Evolutionary conservation across 2,888 invertebrate species (phyloP).

Genomic region (Callyntrura sp.): DNA sequence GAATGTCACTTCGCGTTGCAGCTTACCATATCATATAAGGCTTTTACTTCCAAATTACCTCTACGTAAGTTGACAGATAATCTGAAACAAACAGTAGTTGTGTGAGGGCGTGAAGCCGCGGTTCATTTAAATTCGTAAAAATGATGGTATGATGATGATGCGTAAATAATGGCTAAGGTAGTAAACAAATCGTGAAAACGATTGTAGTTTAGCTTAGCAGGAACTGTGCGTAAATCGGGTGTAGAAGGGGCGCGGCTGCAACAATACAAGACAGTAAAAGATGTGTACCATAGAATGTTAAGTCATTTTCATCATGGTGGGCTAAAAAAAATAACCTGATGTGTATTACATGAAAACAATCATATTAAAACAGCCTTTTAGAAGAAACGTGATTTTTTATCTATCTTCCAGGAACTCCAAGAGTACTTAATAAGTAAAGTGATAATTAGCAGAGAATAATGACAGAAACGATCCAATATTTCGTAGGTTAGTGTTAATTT

Average conservation of each 20-base stretch:
- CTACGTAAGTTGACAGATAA: background rate
- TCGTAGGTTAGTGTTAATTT: background rate
- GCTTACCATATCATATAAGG: constrained; percentile 32
- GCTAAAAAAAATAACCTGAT: constrained; percentile 74
- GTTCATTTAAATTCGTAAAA: too few species aligned
- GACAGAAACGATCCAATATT: constrained; percentile 9
- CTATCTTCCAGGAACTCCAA: constrained; percentile 68
- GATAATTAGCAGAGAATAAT: constrained; percentile 7
- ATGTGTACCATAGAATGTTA: background rate
- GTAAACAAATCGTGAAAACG: background rate
- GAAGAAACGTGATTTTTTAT: constrained; percentile 74
- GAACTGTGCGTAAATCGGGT: too few species aligned
- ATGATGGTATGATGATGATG: too few species aligned
- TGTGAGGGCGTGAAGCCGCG: background rate
- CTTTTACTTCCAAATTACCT: constrained; percentile 27
- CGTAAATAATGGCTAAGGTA: background rate
- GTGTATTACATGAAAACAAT: constrained; percentile 77
- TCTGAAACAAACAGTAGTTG: too few species aligned
- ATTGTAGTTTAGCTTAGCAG: background rate
- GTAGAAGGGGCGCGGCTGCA: background rate
- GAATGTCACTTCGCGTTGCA: constrained; percentile 55
- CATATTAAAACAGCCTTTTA: constrained; percentile 71
- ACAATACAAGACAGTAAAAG: background rate
- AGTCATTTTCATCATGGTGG: constrained; percentile 74
- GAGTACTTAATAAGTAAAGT: constrained; percentile 56